Conservation (phyloP, 2,113 vertebrate genomes). For the Tachysurus fulvidraco region DNA sequence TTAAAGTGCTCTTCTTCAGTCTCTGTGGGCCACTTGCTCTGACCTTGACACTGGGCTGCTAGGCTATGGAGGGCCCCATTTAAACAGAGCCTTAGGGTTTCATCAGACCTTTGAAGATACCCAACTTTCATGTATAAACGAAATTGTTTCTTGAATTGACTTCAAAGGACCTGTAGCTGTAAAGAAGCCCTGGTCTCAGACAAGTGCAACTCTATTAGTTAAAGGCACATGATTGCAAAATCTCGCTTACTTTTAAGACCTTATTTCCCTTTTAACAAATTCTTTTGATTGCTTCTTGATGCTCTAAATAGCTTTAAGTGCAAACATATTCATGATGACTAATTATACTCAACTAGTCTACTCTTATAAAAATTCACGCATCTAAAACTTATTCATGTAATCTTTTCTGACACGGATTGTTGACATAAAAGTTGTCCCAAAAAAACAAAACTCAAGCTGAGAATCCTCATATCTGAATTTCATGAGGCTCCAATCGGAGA, state of each 20-base stretch:
- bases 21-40: slow-evolving; percentile 36
- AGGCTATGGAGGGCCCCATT: slow-evolving; percentile 25
- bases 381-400: slow-evolving; percentile 14
- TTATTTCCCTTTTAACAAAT: not conserved
- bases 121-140: slow-evolving; percentile 69
- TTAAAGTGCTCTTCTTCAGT: slow-evolving; percentile 31
- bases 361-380: slow-evolving; percentile 22
- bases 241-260: slow-evolving; percentile 9
- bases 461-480: slow-evolving; percentile 40
- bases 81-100: slow-evolving; percentile 64
- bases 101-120: slow-evolving; percentile 66
- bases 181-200: slow-evolving; percentile 58
- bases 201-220: slow-evolving; percentile 30
- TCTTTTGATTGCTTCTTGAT: slow-evolving; percentile 3
- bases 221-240: slow-evolving; percentile 22
- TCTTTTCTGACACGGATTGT: not conserved
- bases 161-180: slow-evolving; percentile 64
- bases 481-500: slow-evolving; percentile 45
- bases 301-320: slow-evolving; percentile 1
- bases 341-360: slow-evolving; percentile 13
- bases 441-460: slow-evolving; percentile 37
- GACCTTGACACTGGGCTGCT: slow-evolving; percentile 41
- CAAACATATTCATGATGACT: not conserved
- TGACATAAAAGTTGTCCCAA: slow-evolving; percentile 3
- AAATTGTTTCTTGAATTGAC: slow-evolving; percentile 72